Conservation (phyloP, 2,797 vertebrate species). For the Anguilla pacifica region DNA sequence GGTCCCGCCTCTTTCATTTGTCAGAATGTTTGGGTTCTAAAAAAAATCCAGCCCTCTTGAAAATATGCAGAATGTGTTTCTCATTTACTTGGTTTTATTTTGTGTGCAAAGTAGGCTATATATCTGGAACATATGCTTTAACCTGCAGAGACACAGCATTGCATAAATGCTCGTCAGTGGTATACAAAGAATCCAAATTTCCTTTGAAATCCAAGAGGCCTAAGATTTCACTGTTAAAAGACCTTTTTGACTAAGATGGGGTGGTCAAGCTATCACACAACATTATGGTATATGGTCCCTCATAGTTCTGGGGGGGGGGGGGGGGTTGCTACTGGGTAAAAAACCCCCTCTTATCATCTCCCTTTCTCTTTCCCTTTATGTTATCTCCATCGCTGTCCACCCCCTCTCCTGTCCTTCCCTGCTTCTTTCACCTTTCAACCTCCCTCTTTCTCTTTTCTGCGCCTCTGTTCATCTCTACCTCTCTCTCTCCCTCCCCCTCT, state of each 20-base stretch:
- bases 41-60: background rate
- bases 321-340: background rate
- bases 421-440: background rate
- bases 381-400: background rate
- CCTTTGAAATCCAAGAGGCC: slow-evolving; percentile 5
- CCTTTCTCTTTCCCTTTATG: background rate
- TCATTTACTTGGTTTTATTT: slow-evolving; percentile 17
- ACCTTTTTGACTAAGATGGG: slow-evolving; percentile 4
- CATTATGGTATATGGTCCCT: slow-evolving; percentile 7
- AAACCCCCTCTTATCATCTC: background rate
- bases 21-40: background rate
- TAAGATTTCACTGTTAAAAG: background rate
- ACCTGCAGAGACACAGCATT: background rate
- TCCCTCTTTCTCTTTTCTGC: background rate
- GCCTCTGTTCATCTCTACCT: background rate
- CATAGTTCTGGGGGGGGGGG: background rate
- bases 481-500: background rate
- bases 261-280: slow-evolving; percentile 22
- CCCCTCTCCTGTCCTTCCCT: background rate
- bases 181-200: background rate
- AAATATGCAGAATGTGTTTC: slow-evolving; percentile 20
- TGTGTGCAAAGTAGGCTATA: background rate
- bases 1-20: background rate
- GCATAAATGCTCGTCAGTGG: slow-evolving; percentile 2
- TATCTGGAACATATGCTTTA: slow-evolving; percentile 6